These are phyloP conservation scores for Acronicta leporina DNA, from an alignment of 2,888 invertebrate genomes.

Conservation along the genomic window DNA sequence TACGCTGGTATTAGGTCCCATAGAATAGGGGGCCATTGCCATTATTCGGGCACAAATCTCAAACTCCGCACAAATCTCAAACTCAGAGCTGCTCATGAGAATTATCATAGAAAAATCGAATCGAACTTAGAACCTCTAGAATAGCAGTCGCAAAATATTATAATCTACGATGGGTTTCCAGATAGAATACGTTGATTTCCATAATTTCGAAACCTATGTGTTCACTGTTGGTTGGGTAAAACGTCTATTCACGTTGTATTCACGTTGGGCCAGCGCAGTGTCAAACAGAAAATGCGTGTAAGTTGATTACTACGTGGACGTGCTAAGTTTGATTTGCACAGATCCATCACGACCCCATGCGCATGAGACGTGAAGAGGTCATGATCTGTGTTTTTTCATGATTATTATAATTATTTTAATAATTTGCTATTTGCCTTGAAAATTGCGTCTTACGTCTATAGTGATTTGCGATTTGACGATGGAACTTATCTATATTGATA, in stretches of 20 bases:
- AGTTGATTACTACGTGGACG: conserved; percentile 11
- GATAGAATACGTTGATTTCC: too few species aligned
- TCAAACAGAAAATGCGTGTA: background rate
- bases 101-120: too few species aligned
- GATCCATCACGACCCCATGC: background rate
- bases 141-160: too few species aligned
- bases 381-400: conserved; percentile 12
- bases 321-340: background rate
- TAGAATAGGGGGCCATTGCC: too few species aligned
- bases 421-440: background rate
- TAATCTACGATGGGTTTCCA: too few species aligned
- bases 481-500: background rate
- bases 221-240: background rate
- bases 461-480: background rate
- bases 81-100: too few species aligned
- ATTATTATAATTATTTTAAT: conserved; percentile 13
- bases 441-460: background rate
- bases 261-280: background rate
- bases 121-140: too few species aligned
- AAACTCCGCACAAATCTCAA: too few species aligned
- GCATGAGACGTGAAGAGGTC: conserved; percentile 25
- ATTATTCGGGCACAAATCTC: too few species aligned
- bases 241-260: background rate
- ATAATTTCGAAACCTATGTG: background rate
- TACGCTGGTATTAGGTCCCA: too few species aligned